Base-by-base conservation (phyloP, 2,888 invertebrate species). In the Hypomecis atomaria region DNA sequence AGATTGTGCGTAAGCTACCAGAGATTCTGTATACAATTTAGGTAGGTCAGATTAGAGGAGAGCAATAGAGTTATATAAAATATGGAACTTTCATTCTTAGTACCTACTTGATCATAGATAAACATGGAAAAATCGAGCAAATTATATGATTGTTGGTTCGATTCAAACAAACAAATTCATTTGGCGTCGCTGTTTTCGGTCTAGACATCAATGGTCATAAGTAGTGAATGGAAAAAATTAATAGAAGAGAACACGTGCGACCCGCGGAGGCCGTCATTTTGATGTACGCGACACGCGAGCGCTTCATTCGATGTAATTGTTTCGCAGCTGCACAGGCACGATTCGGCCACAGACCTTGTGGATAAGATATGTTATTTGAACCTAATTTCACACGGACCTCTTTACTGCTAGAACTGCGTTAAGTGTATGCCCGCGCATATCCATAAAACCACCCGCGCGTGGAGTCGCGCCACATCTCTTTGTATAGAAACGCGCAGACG, bases 221-320 rank as follows among this genome's bases (percentile, higher is more conserved):
- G 33, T 40, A 52, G 43, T 59, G 53, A 61, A 61, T 56, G 59
- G 54, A 73, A 69, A 71, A 69, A 78, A 50, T 44, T 68, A 73
- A 71, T 70, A 66, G 65, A 66, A 48, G 38, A 66, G 60, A 73
- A 71, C 81, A 80, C 74, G 77, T 80, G 78, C 65, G 73, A 74
- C 69, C 70, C 74, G 57, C 66, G 67, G 65, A 66, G 71, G 74
- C 68, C 65, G 71, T 69, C 66, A 71, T 76, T 78, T 78, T 76
- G 74, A 78, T 78, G 77, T 75, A 73, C 71, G 72, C 71, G 72
- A 77, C 83, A 84, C 82, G 83, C 83, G 79, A 85, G 75, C 69
- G 71, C 76, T 78, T 79, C 76, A 85, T 84, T 81, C 78, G 70
- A 79, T 83, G 79, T 85, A 86, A 88, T 88, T 87, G 82, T 79